These are phyloP conservation scores for Synergus gifuensis DNA, from an alignment of 2,888 invertebrate species.

Conservation along the genomic window DNA sequence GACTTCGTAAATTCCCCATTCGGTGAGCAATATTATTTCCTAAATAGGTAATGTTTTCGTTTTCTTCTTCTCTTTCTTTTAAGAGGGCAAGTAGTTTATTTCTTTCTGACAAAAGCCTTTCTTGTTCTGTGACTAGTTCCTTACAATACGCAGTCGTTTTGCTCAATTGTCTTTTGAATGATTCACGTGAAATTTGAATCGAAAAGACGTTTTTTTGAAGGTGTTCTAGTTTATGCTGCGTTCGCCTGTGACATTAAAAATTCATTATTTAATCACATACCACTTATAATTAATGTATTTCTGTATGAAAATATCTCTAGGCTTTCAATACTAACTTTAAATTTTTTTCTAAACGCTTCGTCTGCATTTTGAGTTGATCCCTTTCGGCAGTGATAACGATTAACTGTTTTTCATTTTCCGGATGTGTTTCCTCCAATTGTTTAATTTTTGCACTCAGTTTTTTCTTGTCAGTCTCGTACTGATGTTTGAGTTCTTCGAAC, in stretches of 20 bases:
- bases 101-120: slow-evolving; percentile 77
- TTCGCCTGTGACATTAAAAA: slow-evolving; percentile 72
- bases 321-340: slow-evolving; percentile 77
- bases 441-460: slow-evolving; percentile 80
- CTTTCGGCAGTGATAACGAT: slow-evolving; percentile 76
- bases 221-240: slow-evolving; percentile 77
- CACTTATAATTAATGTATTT: background rate
- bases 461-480: slow-evolving; percentile 85
- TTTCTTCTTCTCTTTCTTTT: slow-evolving; percentile 69
- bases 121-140: slow-evolving; percentile 79
- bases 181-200: slow-evolving; percentile 79
- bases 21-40: slow-evolving; percentile 79
- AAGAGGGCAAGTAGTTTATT: slow-evolving; percentile 64
- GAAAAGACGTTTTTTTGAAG: slow-evolving; percentile 78
- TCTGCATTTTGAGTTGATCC: slow-evolving; percentile 79
- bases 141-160: slow-evolving; percentile 80
- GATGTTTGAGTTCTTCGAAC: slow-evolving; percentile 86
- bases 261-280: background rate
- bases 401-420: slow-evolving; percentile 79
- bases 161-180: slow-evolving; percentile 79
- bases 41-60: slow-evolving; percentile 69
- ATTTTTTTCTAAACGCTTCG: slow-evolving; percentile 80
- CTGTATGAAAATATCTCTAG: background rate
- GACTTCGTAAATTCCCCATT: slow-evolving; percentile 79
- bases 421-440: slow-evolving; percentile 77